Evolutionary conservation across 2,113 vertebrate genomes (phyloP), one percentile per base, ranked within the genome.

Genomic region (Eulacestoma nigropectus): DNA sequence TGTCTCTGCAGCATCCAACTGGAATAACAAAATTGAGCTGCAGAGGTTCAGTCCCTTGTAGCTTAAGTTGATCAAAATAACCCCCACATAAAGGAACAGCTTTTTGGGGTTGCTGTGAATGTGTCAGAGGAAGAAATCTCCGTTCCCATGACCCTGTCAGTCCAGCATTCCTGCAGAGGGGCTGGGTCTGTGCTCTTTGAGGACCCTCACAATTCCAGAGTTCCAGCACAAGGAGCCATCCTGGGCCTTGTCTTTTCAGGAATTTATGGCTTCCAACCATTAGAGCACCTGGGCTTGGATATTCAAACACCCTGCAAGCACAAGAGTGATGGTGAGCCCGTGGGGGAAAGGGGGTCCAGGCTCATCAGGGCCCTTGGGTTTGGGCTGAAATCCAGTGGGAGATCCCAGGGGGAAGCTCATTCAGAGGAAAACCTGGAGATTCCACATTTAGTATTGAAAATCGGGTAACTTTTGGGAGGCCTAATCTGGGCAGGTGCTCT

Each of bases 291-390:
- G 52, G 52, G 9, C 5, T 35, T 33, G 39, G 84, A 3, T 25
- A 6, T 13, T 35, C 6, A 15, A 65, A 33, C 57, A 32, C 6
- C 12, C 35, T 15, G 7, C 27, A 10, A 53, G 32, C 8, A 44
- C 14, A 0, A 5, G 67, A n/a, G 27, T 5, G 73, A 1, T 4
- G 11, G 21, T 11, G 76, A 85, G 16, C 6, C 19, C 2, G 0
- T 0, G 4, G 25, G 2, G 29, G 32, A 15, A 15, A 46, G 25
- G 25, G 29, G n/a, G 8, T 16, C 56, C 59, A 14, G 64, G 20
- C 32, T 62, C 8, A 0, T 32, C 23, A 4, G 42, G 39, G 26
- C 25, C 16, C 1, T 33, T 25, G 16, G 67, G 23, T 63, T 70
- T 33, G 60, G 59, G 60, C 52, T 60, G 78, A 39, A 41, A 50